Percentiles rank a stretch among this genome's conserved stretches.
phyloP scores from a whole-genome alignment of 2,797 vertebrate species.

The Eospalax fontanierii region DNA sequence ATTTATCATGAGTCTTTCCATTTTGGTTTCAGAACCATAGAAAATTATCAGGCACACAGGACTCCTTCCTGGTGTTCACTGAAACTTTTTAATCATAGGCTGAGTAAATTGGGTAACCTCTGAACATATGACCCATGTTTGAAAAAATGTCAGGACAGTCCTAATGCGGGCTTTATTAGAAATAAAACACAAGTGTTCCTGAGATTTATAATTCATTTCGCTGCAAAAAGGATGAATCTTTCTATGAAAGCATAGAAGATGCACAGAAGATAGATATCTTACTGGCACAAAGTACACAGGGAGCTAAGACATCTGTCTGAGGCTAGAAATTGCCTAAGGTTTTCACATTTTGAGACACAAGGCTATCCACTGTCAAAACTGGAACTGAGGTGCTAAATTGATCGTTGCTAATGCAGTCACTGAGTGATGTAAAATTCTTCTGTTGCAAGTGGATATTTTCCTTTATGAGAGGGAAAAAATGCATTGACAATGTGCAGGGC shows the following conservation, averaged over 20 bases:
- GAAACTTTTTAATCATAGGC: not conserved
- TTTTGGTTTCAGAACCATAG: not conserved
- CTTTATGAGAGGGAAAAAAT: not conserved
- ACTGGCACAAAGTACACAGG: accelerated
- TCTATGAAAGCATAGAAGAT: not conserved
- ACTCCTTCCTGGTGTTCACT: not conserved
- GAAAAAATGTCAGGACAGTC: not conserved
- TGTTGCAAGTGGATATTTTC: not conserved
- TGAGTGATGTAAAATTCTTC: not conserved
- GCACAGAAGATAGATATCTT: not conserved
- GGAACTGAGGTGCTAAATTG: not conserved
- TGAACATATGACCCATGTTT: not conserved
- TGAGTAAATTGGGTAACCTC: not conserved
- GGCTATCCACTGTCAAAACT: not conserved
- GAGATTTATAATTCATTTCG: not conserved
- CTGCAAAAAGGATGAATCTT: too few species aligned
- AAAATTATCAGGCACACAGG: not conserved
- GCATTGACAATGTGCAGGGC: not conserved
- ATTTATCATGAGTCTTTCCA: not conserved
- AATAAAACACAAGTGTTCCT: not conserved
- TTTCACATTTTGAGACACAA: not conserved
- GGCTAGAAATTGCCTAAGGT: not conserved
- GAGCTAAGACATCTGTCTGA: not conserved
- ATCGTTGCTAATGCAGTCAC: not conserved
- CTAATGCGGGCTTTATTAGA: accelerated